Base-by-base conservation (phyloP, 2,113 vertebrate genomes). In the Alaudala cheleensis region DNA sequence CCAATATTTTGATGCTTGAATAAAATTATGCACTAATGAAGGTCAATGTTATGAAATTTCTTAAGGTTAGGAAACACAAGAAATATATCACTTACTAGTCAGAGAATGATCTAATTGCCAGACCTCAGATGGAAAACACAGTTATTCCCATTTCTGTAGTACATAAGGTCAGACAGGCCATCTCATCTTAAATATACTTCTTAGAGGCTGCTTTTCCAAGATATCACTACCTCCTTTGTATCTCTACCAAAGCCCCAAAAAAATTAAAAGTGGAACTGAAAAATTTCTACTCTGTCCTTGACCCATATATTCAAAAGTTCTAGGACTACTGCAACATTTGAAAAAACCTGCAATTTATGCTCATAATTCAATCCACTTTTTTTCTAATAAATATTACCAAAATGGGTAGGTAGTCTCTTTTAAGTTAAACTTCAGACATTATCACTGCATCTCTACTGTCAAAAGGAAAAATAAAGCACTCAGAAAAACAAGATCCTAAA, bases 11-110 rank as follows among this genome's bases (percentile, higher is more conserved):
- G 34, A 88, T 92, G 56, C 69, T 96, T 92, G 34, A 92, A 87
- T 49, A 94, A 80, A 92, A 94, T 70, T 92, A 17, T 81, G 82
- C 50, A 84, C 57, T 70, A 88, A 44, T 92, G 67, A 95, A 96
- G 78, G 77, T 88, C 49, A 86, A 28, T n/a, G 5, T 57, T 85
- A 66, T 40, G 14, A 80, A 85, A 51, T 67, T 94, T 71, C 60
- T 81, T 76, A 86, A 95, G 33, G 78, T 90, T 93, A 86, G 90
- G 80, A 86, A 80, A 86, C 40, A 91, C 5, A 71, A 54, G 57
- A 94, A 96, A 88, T 49, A 15, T 40, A 47, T 76, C 19, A 40
- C 28, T 34, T 96, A 90, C 80, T 73, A 89, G 62, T 23, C 29
- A 93, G 28, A 72, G 24, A 69, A 65, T 65, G 26, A 89, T 14